These are phyloP conservation scores for Drosophila pseudotalamancana DNA, from an alignment of 2,888 invertebrate species.

Conservation along the genomic window DNA sequence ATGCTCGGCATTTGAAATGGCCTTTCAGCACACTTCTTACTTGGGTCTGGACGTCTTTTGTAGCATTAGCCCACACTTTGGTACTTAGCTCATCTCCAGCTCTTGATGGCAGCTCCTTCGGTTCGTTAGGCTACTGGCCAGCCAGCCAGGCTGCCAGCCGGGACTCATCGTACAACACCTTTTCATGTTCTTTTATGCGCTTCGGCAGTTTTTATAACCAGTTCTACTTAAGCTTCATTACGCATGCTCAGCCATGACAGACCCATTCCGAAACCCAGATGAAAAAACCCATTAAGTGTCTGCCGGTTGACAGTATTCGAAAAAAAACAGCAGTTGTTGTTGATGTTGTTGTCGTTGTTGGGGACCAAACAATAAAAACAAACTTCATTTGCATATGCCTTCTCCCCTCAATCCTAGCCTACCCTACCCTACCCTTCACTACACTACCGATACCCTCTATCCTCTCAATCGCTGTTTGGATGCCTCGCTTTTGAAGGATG, in stretches of 20 bases:
- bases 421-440: no score
- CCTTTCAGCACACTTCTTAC: conserved; percentile 8
- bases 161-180: conserved; percentile 28
- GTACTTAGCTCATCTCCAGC: conserved; percentile 16
- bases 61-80: conserved; percentile 4
- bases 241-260: conserved; percentile 77
- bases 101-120: conserved; percentile 14
- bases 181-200: conserved; percentile 29
- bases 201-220: conserved; percentile 62
- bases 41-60: conserved; percentile 3
- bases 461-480: conserved; percentile 20
- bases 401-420: neutral
- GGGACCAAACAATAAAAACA: conserved; percentile 63
- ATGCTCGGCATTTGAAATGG: conserved; percentile 6
- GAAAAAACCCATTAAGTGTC: conserved; percentile 76
- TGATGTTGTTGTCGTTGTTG: conserved; percentile 23
- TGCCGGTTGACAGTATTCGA: conserved; percentile 73
- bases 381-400: conserved; percentile 71
- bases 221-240: conserved; percentile 78
- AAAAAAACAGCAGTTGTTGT: conserved; percentile 55
- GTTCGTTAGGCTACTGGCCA: conserved; percentile 42
- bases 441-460: no score
- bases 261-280: conserved; percentile 55
- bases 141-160: neutral
- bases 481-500: conserved; percentile 60